A percentile compares a stretch with the other conserved stretches of the same genome.
Conservation (phyloP, 2,113 vertebrate species). For the Cochlearius cochlearius region DNA sequence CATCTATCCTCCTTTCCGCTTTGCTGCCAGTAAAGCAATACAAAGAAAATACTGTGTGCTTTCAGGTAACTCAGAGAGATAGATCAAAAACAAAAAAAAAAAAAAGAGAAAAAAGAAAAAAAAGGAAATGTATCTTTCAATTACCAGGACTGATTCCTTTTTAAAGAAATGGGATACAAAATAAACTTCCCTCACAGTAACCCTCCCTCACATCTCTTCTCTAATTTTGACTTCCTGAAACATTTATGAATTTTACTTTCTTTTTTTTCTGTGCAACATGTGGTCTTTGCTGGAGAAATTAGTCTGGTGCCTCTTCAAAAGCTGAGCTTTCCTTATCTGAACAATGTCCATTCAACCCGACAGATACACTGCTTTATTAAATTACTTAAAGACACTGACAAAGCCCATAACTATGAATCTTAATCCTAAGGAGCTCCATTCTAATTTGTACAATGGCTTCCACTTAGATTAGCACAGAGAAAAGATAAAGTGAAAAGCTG, state of each 20-base stretch:
- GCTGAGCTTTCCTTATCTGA: slow-evolving; percentile 5
- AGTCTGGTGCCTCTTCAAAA: neutral
- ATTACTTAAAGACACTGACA: slow-evolving; percentile 31
- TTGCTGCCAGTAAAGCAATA: neutral
- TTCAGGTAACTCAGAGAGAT: neutral
- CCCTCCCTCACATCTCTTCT: neutral
- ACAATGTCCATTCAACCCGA: neutral
- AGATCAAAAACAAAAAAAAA: neutral
- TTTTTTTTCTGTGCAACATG: neutral
- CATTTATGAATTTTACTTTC: neutral
- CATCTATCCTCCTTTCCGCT: neutral
- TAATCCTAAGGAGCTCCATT: slow-evolving; percentile 4
- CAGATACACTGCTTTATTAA: slow-evolving; percentile 25
- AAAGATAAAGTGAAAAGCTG: slow-evolving; percentile 36
- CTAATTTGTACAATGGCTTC: slow-evolving; percentile 32
- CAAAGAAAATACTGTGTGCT: neutral
- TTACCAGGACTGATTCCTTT: neutral
- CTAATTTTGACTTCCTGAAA: neutral
- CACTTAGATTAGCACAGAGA: neutral
- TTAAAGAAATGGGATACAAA: neutral
- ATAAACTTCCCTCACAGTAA: neutral
- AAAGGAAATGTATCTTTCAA: neutral
- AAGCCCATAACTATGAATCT: slow-evolving; percentile 1
- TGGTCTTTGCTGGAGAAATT: neutral
- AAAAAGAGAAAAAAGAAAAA: neutral